A percentile compares a stretch with the other conserved stretches of the same genome.
These are phyloP conservation scores for Chaetoderma sp. DNA, from an alignment of 2,888 invertebrate genomes.

Conservation along the genomic window DNA sequence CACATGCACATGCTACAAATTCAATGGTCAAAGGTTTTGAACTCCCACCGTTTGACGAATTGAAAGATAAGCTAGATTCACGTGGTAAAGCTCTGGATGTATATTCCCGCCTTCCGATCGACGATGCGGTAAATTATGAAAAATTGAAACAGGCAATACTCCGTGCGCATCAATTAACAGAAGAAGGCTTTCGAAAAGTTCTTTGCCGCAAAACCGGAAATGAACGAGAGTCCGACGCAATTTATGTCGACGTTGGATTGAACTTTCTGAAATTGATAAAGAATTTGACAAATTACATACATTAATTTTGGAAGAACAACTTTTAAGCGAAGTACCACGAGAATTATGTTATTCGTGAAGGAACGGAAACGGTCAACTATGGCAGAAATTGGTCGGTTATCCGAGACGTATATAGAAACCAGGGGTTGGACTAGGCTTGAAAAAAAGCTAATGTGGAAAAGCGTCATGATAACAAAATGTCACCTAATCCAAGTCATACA, in stretches of 20 bases:
- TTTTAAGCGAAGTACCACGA: neutral
- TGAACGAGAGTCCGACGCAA: slow-evolving; percentile 2
- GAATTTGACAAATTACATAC: too few relatives aligned
- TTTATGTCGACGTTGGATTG: neutral
- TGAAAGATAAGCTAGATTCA: too few relatives aligned
- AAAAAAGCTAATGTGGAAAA: too few relatives aligned
- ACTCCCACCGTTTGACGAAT: too few relatives aligned
- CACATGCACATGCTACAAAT: too few relatives aligned
- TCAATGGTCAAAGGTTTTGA: too few relatives aligned
- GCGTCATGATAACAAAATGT: too few relatives aligned
- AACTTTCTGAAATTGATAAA: slow-evolving; percentile 1
- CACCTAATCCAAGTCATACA: too few relatives aligned
- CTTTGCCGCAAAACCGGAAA: neutral
- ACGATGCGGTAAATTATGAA: too few relatives aligned
- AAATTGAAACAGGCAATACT: slow-evolving; percentile 6
- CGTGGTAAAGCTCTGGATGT: too few relatives aligned
- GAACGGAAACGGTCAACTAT: slow-evolving; percentile 12
- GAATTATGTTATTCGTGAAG: neutral
- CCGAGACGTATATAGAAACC: slow-evolving; percentile 26
- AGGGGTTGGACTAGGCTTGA: too few relatives aligned
- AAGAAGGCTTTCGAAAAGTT: slow-evolving; percentile 16
- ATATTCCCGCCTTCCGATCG: too few relatives aligned
- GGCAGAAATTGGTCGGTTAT: slow-evolving; percentile 1
- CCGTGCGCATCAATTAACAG: slow-evolving; percentile 8
- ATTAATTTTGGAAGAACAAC: slow-evolving; percentile 4